These are phyloP conservation scores for Charanyca ferruginea DNA, from an alignment of 2,888 invertebrate species.

Conservation along the genomic window DNA sequence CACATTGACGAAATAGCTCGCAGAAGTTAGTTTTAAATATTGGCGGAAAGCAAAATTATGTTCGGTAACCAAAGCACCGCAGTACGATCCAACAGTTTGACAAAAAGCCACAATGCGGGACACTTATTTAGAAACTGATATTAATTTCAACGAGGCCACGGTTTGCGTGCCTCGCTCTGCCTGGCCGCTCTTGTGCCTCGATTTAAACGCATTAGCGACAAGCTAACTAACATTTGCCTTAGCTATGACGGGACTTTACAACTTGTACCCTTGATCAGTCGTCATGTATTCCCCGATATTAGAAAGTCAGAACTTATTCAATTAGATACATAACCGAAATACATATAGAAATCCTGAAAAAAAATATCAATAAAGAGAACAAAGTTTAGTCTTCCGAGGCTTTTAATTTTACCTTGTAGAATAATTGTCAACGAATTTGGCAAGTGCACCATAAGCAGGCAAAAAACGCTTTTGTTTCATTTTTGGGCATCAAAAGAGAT, in stretches of 20 bases:
- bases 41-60: constrained; percentile 50
- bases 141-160: constrained; percentile 84
- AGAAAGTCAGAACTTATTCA: not conserved
- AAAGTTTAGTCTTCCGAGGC: not conserved
- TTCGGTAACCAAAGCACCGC: constrained; percentile 47
- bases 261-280: not conserved
- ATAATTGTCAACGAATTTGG: not conserved
- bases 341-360: too few species aligned
- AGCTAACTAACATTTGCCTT: constrained; percentile 54
- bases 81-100: constrained; percentile 65
- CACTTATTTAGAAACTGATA: constrained; percentile 87
- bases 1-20: not conserved
- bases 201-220: constrained; percentile 65
- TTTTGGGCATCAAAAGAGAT: constrained; percentile 70
- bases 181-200: constrained; percentile 58
- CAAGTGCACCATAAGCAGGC: not conserved
- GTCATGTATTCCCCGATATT: not conserved
- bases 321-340: not conserved
- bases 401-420: not conserved
- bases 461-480: constrained; percentile 67
- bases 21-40: constrained; percentile 1
- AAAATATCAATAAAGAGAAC: too few species aligned
- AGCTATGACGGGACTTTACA: constrained; percentile 17
- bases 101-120: constrained; percentile 80
- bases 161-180: constrained; percentile 82